phyloP scores from a whole-genome alignment of 1,140 invertebrate genomes.

The Ceratosolen fusciceps region DNA sequence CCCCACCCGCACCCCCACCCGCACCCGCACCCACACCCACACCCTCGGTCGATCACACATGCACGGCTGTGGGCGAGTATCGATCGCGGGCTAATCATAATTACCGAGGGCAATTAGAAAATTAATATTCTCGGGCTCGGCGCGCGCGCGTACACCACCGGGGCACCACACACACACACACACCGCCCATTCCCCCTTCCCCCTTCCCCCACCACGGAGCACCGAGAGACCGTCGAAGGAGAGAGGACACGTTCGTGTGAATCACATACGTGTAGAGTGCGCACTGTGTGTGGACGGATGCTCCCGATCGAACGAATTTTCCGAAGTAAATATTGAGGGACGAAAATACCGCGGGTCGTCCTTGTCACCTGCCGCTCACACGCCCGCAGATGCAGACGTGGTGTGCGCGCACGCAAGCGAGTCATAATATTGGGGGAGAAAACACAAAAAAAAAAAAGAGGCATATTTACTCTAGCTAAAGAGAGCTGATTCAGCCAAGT shows the following conservation, averaged over 20 bases:
- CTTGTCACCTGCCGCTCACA: conserved; percentile 20
- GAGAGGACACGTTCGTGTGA: too few relatives aligned
- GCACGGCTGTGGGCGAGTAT: not conserved
- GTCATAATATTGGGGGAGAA: not conserved
- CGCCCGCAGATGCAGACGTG: not conserved
- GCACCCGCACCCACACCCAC: too few relatives aligned
- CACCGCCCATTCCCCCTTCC: too few relatives aligned
- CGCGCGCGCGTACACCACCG: too few relatives aligned
- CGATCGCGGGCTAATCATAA: not conserved
- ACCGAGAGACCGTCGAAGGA: too few relatives aligned
- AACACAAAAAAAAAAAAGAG: not conserved
- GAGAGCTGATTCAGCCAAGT: conserved; percentile 28
- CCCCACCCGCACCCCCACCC: too few relatives aligned
- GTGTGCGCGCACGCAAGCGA: too few relatives aligned
- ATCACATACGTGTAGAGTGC: not conserved
- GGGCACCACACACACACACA: too few relatives aligned
- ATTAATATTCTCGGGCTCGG: conserved; percentile 22
- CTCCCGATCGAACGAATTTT: not conserved
- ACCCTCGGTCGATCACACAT: too few relatives aligned
- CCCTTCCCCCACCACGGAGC: too few relatives aligned
- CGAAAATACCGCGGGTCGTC: conserved; percentile 8
- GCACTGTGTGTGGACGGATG: not conserved
- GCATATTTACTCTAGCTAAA: not conserved
- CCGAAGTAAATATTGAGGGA: conserved; percentile 14
- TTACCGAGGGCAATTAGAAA: conserved; percentile 5